Base-by-base conservation (phyloP, 1,140 invertebrate species). In the Halictus rubicundus region DNA sequence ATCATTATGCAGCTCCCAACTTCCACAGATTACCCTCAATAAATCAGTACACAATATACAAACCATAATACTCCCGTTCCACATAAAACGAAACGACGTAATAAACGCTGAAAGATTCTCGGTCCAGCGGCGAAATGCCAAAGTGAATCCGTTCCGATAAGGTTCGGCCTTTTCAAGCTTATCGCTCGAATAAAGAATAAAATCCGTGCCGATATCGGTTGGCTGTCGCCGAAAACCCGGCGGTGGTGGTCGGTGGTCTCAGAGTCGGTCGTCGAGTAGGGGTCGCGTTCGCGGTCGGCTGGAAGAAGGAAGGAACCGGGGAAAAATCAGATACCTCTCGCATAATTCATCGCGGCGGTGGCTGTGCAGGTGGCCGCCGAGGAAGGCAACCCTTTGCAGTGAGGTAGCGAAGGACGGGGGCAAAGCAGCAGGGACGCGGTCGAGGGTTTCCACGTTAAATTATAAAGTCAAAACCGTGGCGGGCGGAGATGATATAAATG, bases 401-500 rank as follows among this genome's bases (percentile, higher is more conserved):
- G 16, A 21, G 61, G 27, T 3, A 7, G 60, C 25, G 65, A 46
- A n/a, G 52, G 71, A 68, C 54, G 42, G 66, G 42, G 66, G 60
- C 27, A 42, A 49, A 42, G 54, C 49, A 64, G 42, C 57, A 60
- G 68, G 83, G 80, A 80, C 42, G 79, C 80, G 79, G 66, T 81
- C 84, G 80, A 80, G 80, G 84, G 80, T 75, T 83, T 87, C 73
- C 86, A 81, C 90, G 87, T 91, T 91, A 89, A 92, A 92, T 92
- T 92, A 92, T 91, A 90, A 90, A 92, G 92, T 92, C 91, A 89
- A 91, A 92, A 91, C 85, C 86, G 86, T 78, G 80, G 76, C 81
- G 78, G 82, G 85, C 74, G 78, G 83, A 88, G 91, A 90, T 89
- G 89, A 92, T 91, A 92, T 91, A 92, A 92, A 92, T 91, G 90